Evolutionary conservation across 2,797 vertebrate species (phyloP).

Genomic region (Phyllotis vaccarum): DNA sequence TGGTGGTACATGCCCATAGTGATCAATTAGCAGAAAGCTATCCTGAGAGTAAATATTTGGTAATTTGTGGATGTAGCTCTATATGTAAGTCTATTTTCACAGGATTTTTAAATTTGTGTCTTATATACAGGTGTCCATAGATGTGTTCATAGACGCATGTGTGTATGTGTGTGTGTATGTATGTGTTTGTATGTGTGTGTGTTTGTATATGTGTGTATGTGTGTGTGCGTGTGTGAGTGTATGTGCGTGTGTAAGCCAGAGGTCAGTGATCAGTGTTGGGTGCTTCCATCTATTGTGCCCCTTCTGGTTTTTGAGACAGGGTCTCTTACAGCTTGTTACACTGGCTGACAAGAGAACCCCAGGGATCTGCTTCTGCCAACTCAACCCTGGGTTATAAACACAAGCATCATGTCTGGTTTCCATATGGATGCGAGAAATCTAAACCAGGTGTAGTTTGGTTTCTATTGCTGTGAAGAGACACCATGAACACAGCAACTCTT

Average conservation of each 20-base stretch:
- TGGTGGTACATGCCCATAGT: too few relatives aligned
- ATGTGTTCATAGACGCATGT: not conserved
- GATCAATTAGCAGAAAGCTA: constrained; percentile 13
- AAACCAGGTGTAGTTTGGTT: not conserved
- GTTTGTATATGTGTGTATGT: not conserved
- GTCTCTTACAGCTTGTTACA: not conserved
- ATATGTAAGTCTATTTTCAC: not conserved
- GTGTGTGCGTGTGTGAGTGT: not conserved
- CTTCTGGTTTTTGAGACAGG: not conserved
- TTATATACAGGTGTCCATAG: not conserved
- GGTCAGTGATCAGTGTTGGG: not conserved
- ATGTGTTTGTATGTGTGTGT: not conserved
- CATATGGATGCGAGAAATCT: not conserved
- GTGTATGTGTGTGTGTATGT: not conserved
- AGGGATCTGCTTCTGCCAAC: too few relatives aligned
- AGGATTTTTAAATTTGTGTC: not conserved
- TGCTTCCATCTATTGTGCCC: not conserved
- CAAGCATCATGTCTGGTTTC: not conserved
- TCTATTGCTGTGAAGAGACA: not conserved
- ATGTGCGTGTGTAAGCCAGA: not conserved
- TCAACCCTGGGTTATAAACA: not conserved
- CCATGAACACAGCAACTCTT: not conserved
- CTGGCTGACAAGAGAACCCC: not conserved
- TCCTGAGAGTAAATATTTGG: not conserved
- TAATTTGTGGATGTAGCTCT: not conserved